Percentiles rank a stretch among this genome's conserved stretches.
Evolutionary conservation across 2,797 vertebrate genomes (phyloP).

Genomic region (Sebastes cheni): DNA sequence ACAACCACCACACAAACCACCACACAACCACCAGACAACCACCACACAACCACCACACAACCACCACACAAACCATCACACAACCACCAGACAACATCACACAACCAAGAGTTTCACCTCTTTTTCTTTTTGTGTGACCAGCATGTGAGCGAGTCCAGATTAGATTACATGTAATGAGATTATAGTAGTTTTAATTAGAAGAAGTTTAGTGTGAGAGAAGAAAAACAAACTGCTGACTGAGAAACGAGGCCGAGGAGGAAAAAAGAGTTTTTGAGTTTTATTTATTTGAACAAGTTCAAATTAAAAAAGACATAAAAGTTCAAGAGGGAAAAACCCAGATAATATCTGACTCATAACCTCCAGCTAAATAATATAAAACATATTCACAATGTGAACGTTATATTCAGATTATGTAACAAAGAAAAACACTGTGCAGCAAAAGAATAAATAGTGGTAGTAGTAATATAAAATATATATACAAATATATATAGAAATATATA

Average conservation of each 20-base stretch:
- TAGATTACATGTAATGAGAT: slow-evolving; percentile 51
- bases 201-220: slow-evolving; percentile 42
- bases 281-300: slow-evolving; percentile 43
- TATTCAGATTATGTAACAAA: too few species aligned
- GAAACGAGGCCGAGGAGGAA: neutral
- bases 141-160: slow-evolving; percentile 14
- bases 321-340: neutral
- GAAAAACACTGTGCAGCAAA: too few species aligned
- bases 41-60: too few species aligned
- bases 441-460: too few species aligned
- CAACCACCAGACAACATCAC: too few species aligned
- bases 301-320: neutral
- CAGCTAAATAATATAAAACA: too few species aligned
- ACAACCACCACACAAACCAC: too few species aligned
- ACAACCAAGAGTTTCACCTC: neutral
- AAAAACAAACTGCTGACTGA: slow-evolving; percentile 25
- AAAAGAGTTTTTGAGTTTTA: neutral
- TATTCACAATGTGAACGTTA: too few species aligned
- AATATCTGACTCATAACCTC: neutral
- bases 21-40: too few species aligned
- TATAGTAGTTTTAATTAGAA: slow-evolving; percentile 44
- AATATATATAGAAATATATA: too few species aligned
- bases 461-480: too few species aligned
- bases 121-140: neutral
- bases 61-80: too few species aligned